phyloP scores from a whole-genome alignment of 2,113 vertebrate genomes.

The Athene cunicularia region DNA sequence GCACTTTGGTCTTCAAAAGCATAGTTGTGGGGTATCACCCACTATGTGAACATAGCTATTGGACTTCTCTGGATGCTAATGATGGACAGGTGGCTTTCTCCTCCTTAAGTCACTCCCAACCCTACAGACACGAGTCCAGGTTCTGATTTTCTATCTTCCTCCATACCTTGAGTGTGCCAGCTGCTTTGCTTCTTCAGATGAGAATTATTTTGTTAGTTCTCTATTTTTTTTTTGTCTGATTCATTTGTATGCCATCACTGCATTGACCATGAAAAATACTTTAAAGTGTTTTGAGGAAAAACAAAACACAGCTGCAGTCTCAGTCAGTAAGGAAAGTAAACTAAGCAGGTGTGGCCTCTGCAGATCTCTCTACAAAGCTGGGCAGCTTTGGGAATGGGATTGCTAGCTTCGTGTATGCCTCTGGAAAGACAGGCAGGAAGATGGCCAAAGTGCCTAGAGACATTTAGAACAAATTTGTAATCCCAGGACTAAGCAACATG shows the following conservation, averaged over 20 bases:
- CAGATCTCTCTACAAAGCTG: not conserved
- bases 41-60: rapidly evolving
- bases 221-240: not conserved
- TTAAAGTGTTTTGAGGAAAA: not conserved
- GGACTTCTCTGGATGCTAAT: not conserved
- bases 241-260: not conserved
- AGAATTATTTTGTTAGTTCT: not conserved
- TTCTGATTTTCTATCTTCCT: not conserved
- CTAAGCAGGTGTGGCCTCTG: not conserved
- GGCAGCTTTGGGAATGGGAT: not conserved
- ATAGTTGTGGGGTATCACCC: not conserved
- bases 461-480: not conserved
- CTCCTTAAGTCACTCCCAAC: not conserved
- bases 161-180: not conserved
- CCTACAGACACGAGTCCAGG: rapidly evolving
- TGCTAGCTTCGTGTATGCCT: rapidly evolving
- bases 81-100: not conserved
- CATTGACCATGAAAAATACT: not conserved
- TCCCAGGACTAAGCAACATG: not conserved
- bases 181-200: not conserved
- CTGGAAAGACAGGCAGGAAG: not conserved
- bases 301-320: not conserved
- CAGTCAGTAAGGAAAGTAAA: not conserved
- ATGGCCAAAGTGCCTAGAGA: not conserved
- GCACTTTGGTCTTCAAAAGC: too few species aligned